Conservation (phyloP, 2,888 invertebrate genomes). For the Cylloceria caligata region DNA sequence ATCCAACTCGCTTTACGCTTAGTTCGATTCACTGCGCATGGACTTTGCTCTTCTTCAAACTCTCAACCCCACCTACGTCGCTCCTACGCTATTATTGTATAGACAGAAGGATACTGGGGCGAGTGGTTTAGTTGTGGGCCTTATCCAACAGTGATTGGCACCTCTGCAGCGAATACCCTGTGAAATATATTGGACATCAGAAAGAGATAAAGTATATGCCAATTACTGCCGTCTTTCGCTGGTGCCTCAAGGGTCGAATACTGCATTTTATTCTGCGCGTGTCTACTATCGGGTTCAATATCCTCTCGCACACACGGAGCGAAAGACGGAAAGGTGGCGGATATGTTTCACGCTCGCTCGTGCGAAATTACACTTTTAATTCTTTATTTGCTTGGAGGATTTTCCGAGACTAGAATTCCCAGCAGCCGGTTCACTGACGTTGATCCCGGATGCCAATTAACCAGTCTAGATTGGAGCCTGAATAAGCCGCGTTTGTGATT, state of each 20-base stretch:
- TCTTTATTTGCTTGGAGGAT: constrained; percentile 24
- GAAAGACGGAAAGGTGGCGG: not conserved
- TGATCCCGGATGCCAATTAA: constrained; percentile 27
- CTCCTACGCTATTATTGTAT: not conserved
- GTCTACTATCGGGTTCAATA: not conserved
- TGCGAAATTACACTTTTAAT: constrained; percentile 15
- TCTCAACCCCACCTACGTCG: not conserved
- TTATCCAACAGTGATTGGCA: not conserved
- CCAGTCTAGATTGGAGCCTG: constrained; percentile 21
- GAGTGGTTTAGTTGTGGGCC: not conserved
- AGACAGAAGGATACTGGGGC: not conserved
- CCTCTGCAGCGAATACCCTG: not conserved
- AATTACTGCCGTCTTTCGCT: not conserved
- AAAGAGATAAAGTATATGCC: constrained; percentile 7
- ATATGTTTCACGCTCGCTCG: constrained; percentile 17
- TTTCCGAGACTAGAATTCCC: not conserved
- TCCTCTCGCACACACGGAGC: not conserved
- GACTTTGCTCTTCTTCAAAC: constrained; percentile 13
- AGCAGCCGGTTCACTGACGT: constrained; percentile 14
- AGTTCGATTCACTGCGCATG: constrained; percentile 72
- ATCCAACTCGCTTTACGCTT: constrained; percentile 72
- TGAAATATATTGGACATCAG: not conserved
- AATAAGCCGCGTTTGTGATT: constrained; percentile 2
- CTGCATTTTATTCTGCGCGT: constrained; percentile 3
- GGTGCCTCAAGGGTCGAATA: not conserved